Conservation (phyloP, 2,888 invertebrate genomes). For the Nineta flava region DNA sequence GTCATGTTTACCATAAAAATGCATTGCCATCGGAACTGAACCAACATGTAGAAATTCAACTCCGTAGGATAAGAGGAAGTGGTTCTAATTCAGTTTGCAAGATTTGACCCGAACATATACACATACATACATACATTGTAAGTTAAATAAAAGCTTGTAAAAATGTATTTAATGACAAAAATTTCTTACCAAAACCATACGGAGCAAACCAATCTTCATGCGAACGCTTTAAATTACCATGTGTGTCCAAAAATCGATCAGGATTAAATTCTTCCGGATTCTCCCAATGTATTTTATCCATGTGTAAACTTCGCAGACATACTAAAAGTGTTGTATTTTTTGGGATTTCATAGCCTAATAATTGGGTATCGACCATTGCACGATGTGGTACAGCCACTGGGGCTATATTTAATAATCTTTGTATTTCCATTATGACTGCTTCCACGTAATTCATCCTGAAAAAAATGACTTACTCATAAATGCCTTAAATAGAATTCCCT, state of each 20-base stretch:
- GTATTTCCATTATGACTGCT: constrained; percentile 33
- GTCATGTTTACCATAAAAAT: no score
- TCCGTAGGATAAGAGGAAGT: no score
- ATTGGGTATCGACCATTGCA: constrained; percentile 24
- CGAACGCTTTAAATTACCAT: constrained; percentile 29
- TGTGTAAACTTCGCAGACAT: constrained; percentile 43
- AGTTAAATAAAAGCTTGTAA: constrained; percentile 5
- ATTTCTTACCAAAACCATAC: constrained; percentile 46
- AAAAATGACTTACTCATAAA: no score
- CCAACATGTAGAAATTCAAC: no score
- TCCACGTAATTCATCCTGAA: constrained; percentile 26
- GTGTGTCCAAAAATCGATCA: constrained; percentile 41
- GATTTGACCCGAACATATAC: no score
- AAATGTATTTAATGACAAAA: not conserved
- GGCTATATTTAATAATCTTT: constrained; percentile 31
- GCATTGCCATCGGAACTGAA: no score
- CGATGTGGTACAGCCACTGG: constrained; percentile 38
- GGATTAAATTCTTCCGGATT: constrained; percentile 44
- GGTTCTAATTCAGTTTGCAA: no score
- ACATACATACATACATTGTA: no score
- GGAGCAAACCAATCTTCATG: constrained; percentile 39
- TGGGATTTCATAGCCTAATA: constrained; percentile 33
- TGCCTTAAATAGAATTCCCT: no score
- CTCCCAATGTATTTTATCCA: constrained; percentile 39
- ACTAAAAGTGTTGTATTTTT: constrained; percentile 41